A percentile compares a stretch with the other conserved stretches of the same genome.
phyloP scores from a whole-genome alignment of 2,888 invertebrate species.

The Cataglyphis altisquamis region DNA sequence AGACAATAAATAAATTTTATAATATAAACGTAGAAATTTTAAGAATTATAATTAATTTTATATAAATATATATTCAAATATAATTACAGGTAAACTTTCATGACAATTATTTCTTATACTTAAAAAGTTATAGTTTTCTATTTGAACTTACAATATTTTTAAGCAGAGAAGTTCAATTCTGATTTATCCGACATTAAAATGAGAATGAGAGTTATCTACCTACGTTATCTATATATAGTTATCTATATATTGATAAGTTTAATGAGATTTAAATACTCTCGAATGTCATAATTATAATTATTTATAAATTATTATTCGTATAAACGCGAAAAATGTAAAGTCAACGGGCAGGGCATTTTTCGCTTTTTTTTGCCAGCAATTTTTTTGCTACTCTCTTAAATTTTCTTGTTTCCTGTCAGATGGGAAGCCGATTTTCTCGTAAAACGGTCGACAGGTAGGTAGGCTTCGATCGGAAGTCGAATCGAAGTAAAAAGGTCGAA shows the following conservation, averaged over 20 bases:
- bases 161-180: not conserved
- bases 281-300: slow-evolving; percentile 3
- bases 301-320: not conserved
- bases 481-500: slow-evolving; percentile 82
- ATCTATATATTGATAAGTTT: not conserved
- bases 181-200: not conserved
- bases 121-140: not conserved
- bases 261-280: not conserved
- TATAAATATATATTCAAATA: not conserved
- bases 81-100: not conserved
- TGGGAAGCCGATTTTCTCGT: slow-evolving; percentile 73
- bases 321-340: not conserved
- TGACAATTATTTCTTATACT: not conserved
- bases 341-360: not conserved
- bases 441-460: slow-evolving; percentile 68
- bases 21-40: not conserved
- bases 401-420: slow-evolving; percentile 69
- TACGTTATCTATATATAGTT: not conserved
- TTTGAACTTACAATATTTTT: not conserved
- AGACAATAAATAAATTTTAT: not conserved
- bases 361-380: slow-evolving; percentile 27
- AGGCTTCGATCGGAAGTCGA: slow-evolving; percentile 78
- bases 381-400: slow-evolving; percentile 58
- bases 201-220: not conserved
- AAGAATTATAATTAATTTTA: not conserved